Evolutionary conservation across 2,888 invertebrate species (phyloP).

Genomic region (Xestia ashworthii): DNA sequence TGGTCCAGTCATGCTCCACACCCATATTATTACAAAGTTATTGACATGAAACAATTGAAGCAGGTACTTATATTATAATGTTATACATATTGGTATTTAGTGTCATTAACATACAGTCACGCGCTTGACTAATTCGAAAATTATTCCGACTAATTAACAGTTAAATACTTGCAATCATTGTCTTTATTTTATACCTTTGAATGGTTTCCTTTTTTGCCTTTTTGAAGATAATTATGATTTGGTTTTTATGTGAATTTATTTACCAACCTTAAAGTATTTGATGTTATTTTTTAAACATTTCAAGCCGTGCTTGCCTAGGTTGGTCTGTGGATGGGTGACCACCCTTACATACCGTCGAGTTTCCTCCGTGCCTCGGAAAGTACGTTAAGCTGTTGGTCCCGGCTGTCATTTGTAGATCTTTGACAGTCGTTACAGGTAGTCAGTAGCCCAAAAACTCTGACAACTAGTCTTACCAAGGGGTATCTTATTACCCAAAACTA

Average conservation of each 20-base stretch:
- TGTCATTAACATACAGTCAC: slow-evolving; percentile 39
- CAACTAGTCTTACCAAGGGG: too few relatives aligned
- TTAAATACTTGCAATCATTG: slow-evolving; percentile 24
- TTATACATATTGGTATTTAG: neutral
- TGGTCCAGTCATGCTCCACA: too few relatives aligned
- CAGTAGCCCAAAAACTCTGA: too few relatives aligned
- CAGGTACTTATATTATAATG: neutral
- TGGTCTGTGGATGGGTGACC: too few relatives aligned
- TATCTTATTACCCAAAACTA: too few relatives aligned
- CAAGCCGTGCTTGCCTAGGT: too few relatives aligned
- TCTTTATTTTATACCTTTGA: slow-evolving; percentile 7
- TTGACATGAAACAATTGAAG: neutral
- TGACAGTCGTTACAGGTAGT: too few relatives aligned
- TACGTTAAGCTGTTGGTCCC: too few relatives aligned
- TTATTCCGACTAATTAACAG: slow-evolving; percentile 47
- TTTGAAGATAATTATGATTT: neutral
- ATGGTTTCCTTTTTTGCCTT: neutral
- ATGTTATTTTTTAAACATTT: too few relatives aligned
- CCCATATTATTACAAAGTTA: neutral
- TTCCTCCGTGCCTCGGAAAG: too few relatives aligned
- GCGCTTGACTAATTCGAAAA: slow-evolving; percentile 39
- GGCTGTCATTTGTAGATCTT: too few relatives aligned
- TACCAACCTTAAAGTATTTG: neutral
- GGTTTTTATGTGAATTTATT: neutral
- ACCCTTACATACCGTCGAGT: too few relatives aligned